phyloP scores from a whole-genome alignment of 2,113 vertebrate genomes.

The Semnornis frantzii region DNA sequence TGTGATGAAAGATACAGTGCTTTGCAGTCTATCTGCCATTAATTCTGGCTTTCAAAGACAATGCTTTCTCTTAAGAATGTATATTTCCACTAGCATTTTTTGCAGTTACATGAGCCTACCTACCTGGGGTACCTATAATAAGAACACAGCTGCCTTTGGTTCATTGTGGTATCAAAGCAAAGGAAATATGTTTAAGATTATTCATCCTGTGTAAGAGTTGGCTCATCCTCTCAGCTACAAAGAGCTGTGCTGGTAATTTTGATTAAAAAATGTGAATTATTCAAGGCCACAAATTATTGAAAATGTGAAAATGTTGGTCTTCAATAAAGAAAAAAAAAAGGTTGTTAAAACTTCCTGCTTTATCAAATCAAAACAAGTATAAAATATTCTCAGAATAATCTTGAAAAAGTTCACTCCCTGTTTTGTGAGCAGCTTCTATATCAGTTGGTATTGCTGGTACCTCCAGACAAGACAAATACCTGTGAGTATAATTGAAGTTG shows the following conservation, averaged over 20 bases:
- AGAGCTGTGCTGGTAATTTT: background rate
- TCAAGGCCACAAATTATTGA: background rate
- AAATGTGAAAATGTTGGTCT: background rate
- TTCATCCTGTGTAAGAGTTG: background rate
- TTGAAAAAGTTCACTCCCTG: background rate
- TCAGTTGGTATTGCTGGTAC: background rate
- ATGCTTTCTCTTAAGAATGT: background rate
- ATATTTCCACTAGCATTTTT: background rate
- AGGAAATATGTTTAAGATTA: background rate
- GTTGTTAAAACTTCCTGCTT: background rate
- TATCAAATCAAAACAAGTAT: background rate
- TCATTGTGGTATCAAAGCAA: background rate
- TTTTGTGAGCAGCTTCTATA: background rate
- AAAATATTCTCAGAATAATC: background rate
- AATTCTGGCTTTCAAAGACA: background rate
- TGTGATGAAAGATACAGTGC: background rate
- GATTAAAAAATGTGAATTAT: background rate
- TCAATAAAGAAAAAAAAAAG: background rate
- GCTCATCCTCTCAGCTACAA: background rate
- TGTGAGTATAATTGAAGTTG: background rate
- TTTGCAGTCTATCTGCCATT: background rate
- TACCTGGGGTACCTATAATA: background rate
- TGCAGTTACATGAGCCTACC: background rate
- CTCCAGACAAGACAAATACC: background rate
- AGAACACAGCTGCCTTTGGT: background rate